Conservation (phyloP, 2,888 invertebrate species). For the Eupithecia centaureata region DNA sequence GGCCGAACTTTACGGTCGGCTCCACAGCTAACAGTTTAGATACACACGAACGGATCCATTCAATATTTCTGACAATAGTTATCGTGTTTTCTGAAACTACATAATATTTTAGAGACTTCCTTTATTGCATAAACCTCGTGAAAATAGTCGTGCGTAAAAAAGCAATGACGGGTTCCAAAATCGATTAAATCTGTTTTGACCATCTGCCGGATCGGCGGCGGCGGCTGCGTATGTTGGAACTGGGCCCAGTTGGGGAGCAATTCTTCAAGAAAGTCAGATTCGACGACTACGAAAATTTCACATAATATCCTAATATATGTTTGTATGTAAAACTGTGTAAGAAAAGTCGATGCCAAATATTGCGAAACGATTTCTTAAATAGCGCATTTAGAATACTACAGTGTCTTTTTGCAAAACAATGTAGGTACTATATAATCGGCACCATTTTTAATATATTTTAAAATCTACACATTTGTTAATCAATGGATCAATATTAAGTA, state of each 20-base stretch:
- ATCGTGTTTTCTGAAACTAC: slow-evolving; percentile 49
- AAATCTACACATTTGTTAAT: background rate
- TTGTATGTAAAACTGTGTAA: background rate
- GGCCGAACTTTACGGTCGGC: slow-evolving; percentile 57
- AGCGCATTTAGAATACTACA: background rate
- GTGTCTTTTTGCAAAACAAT: background rate
- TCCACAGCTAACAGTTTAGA: slow-evolving; percentile 66
- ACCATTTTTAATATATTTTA: too few species aligned
- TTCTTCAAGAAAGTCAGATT: background rate
- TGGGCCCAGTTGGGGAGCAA: background rate
- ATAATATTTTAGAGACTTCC: slow-evolving; percentile 45
- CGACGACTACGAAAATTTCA: background rate
- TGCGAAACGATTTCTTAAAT: background rate
- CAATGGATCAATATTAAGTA: background rate
- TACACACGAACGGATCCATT: slow-evolving; percentile 64
- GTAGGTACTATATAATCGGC: too few species aligned
- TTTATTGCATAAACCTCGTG: slow-evolving; percentile 35
- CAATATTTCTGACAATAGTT: slow-evolving; percentile 52
- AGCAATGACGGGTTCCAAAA: slow-evolving; percentile 46
- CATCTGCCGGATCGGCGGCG: slow-evolving; percentile 60
- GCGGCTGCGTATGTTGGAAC: background rate
- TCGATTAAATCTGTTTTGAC: slow-evolving; percentile 28
- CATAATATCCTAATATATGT: background rate
- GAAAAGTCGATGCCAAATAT: background rate
- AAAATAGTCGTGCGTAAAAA: slow-evolving; percentile 30